A percentile compares a stretch with the other conserved stretches of the same genome.
Conservation (phyloP, 2,797 vertebrate species). For the Ctenosaura bakeri region DNA sequence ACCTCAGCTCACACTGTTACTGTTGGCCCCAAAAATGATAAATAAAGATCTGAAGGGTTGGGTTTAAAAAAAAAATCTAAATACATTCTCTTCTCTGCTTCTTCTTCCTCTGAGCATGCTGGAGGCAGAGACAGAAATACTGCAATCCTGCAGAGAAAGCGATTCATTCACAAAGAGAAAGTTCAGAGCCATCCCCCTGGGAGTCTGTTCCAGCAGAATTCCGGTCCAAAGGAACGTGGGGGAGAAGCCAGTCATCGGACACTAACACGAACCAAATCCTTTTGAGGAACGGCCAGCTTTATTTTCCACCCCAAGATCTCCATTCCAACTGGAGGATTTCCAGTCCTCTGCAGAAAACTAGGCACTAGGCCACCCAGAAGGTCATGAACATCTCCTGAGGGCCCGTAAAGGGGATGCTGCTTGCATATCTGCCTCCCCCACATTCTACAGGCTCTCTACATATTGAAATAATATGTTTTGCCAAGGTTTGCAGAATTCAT, state of each 20-base stretch:
- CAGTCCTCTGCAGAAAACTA: background rate
- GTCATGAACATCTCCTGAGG: rapidly evolving
- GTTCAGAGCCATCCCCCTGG: background rate
- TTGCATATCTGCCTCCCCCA: background rate
- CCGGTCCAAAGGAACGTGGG: background rate
- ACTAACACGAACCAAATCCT: background rate
- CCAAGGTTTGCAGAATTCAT: background rate
- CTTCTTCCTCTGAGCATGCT: background rate
- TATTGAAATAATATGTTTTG: background rate
- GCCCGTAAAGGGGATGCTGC: background rate
- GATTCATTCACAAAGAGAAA: slow-evolving; percentile 12
- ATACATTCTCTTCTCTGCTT: slow-evolving; percentile 8
- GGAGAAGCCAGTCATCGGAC: background rate
- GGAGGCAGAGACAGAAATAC: slow-evolving; percentile 8
- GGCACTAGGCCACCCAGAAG: background rate
- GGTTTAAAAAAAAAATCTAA: background rate
- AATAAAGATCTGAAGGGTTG: rapidly evolving
- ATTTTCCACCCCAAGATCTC: slow-evolving; percentile 13
- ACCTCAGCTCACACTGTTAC: background rate
- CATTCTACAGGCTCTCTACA: rapidly evolving
- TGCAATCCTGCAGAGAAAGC: background rate
- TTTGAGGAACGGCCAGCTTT: slow-evolving; percentile 8
- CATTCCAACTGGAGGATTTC: background rate
- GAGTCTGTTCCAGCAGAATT: slow-evolving; percentile 27
- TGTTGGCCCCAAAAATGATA: background rate